These are phyloP conservation scores for Chloropsis cyanopogon DNA, from an alignment of 2,113 vertebrate species.

Conservation along the genomic window DNA sequence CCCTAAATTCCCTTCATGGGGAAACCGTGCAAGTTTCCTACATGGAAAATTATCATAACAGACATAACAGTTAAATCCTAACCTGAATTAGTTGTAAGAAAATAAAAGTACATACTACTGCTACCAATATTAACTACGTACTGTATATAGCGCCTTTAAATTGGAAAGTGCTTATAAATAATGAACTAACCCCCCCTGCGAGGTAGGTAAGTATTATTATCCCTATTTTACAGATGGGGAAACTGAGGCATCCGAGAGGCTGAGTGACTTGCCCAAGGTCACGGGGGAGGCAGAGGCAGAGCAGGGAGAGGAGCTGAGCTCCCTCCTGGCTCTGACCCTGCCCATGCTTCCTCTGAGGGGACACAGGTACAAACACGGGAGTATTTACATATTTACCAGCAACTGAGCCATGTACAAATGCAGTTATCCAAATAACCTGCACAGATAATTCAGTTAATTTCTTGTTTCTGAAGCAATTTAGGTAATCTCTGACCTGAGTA, in stretches of 20 bases:
- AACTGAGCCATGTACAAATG: not conserved
- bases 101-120: not conserved
- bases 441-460: not conserved
- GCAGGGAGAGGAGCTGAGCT: not conserved
- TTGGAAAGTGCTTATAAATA: conserved; percentile 42
- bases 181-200: conserved; percentile 48
- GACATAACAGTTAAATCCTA: conserved; percentile 10
- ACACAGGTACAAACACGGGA: not conserved
- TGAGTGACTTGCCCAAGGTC: conserved; percentile 64
- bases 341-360: not conserved
- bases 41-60: not conserved
- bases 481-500: conserved; percentile 20
- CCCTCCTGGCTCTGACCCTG: not conserved
- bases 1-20: conserved; percentile 16
- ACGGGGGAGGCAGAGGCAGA: conserved; percentile 8
- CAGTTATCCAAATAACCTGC: not conserved
- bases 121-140: not conserved
- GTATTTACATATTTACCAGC: not conserved
- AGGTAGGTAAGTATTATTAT: conserved; percentile 63
- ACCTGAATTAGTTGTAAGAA: conserved; percentile 44
- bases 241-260: conserved; percentile 46
- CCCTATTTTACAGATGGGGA: conserved; percentile 69
- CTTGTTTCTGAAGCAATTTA: not conserved
- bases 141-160: conserved; percentile 54
- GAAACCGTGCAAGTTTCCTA: conserved; percentile 27